Conservation (phyloP, 2,113 vertebrate genomes). For the Grammatotria lemairii region DNA sequence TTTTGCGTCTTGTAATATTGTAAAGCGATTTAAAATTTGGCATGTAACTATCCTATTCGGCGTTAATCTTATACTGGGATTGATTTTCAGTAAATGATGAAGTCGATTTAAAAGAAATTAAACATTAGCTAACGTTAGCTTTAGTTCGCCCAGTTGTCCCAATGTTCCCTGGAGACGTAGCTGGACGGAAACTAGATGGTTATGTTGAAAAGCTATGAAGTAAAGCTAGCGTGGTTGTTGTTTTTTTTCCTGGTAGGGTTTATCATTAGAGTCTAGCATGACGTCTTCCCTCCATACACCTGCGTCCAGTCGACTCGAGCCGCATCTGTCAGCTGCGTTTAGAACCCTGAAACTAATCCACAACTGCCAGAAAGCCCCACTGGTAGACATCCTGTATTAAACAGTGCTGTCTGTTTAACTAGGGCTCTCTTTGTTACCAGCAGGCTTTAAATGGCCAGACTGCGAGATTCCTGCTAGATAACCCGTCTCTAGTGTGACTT, state of each 20-base stretch:
- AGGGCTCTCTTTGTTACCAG: background rate
- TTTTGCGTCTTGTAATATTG: background rate
- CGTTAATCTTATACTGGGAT: background rate
- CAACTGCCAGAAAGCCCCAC: background rate
- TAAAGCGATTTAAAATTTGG: background rate
- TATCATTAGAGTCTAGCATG: background rate
- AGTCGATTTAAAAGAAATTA: background rate
- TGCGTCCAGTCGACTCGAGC: background rate
- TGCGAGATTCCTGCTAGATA: background rate
- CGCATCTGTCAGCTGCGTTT: background rate
- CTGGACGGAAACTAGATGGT: background rate
- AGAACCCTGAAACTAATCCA: background rate
- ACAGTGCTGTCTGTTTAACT: background rate
- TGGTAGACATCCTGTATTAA: background rate
- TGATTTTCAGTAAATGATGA: background rate
- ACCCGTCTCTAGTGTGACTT: background rate
- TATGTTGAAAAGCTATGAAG: background rate
- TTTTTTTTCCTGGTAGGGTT: background rate
- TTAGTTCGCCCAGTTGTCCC: background rate
- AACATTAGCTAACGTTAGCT: background rate
- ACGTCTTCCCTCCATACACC: background rate
- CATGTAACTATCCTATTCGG: background rate
- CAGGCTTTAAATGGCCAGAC: background rate
- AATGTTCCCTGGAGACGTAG: background rate
- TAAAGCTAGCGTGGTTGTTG: background rate